Evolutionary conservation across 2,888 invertebrate genomes (phyloP).

Genomic region (Ashinkailepas kermadecensis): DNA sequence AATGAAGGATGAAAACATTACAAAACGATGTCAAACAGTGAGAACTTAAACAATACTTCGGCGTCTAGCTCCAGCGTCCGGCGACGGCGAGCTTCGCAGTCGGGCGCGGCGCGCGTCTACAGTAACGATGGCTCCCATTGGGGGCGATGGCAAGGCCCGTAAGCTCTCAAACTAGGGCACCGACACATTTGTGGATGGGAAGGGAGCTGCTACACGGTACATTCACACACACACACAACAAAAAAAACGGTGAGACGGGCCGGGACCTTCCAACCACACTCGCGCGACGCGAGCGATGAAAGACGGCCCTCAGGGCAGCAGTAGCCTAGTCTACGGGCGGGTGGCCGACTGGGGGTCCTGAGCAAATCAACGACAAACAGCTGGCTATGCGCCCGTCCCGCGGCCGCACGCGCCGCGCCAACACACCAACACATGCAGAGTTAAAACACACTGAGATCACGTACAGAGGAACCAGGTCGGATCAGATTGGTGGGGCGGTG

Average conservation of each 20-base stretch:
- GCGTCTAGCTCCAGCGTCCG: neutral
- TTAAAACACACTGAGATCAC: constrained; percentile 20
- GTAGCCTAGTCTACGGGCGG: neutral
- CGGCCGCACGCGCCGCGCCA: neutral
- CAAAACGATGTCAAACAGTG: constrained; percentile 17
- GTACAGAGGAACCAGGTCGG: neutral
- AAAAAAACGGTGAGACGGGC: constrained; percentile 1
- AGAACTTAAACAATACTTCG: neutral
- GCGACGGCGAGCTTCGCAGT: neutral
- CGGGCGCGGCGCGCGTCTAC: neutral
- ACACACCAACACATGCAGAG: constrained; percentile 17
- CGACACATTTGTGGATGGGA: neutral
- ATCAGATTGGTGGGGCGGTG: neutral
- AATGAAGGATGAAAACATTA: constrained; percentile 22
- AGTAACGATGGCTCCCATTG: neutral
- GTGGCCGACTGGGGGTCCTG: constrained; percentile 7
- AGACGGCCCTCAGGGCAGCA: constrained; percentile 2
- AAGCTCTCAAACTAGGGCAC: constrained; percentile 12
- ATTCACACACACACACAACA: constrained; percentile 6
- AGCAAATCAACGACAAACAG: constrained; percentile 6
- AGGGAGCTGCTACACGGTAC: constrained; percentile 4
- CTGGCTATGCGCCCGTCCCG: neutral
- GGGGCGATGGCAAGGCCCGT: neutral
- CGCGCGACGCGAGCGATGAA: neutral
- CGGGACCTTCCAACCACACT: neutral